phyloP scores from a whole-genome alignment of 2,888 invertebrate species.

The Melikaiella ostensackeni region DNA sequence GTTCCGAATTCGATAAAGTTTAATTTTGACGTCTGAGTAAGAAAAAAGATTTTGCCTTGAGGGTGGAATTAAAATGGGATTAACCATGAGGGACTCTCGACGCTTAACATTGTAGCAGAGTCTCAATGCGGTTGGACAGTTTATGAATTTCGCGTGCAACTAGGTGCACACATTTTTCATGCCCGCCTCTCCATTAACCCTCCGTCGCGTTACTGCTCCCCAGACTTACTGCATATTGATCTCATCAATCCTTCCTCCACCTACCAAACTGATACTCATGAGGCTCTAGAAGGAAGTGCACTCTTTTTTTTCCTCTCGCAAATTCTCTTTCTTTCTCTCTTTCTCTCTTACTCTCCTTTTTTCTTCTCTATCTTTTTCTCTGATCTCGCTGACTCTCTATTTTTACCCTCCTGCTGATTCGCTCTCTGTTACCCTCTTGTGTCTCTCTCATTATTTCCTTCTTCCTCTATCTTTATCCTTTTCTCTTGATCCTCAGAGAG shows the following conservation, averaged over 20 bases:
- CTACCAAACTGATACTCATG: constrained; percentile 54
- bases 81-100: background rate
- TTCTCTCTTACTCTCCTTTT: background rate
- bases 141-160: constrained; percentile 56
- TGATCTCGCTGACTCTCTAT: background rate
- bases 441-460: background rate
- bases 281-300: background rate
- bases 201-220: constrained; percentile 65
- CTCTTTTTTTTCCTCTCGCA: background rate
- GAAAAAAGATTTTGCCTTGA: background rate
- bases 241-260: constrained; percentile 71
- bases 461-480: background rate
- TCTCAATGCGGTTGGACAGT: constrained; percentile 34
- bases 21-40: too few relatives aligned
- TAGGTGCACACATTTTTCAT: constrained; percentile 59
- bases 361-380: background rate
- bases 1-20: too few relatives aligned
- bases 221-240: constrained; percentile 76
- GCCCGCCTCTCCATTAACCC: constrained; percentile 70
- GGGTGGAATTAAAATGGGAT: background rate
- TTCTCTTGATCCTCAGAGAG: constrained; percentile 21
- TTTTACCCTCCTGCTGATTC: background rate
- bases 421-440: background rate
- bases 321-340: background rate
- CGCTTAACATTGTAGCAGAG: constrained; percentile 9